A percentile compares a stretch with the other conserved stretches of the same genome.
Conservation (phyloP, 2,888 invertebrate genomes). For the Lottia gigantea region DNA sequence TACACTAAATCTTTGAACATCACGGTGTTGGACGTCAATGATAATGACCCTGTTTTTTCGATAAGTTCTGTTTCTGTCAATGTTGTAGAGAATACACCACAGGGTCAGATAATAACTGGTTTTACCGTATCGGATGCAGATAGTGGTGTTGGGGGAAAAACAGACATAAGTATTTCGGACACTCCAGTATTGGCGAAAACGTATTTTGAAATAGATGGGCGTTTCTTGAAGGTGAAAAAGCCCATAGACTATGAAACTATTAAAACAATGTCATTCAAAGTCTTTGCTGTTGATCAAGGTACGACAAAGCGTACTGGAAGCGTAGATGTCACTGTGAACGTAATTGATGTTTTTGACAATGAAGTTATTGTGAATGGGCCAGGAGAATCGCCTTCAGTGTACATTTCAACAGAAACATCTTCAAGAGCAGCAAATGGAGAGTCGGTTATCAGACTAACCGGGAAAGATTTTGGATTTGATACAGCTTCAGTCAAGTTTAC, state of each 20-base stretch:
- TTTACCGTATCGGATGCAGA: slow-evolving; percentile 87
- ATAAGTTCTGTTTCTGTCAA: slow-evolving; percentile 74
- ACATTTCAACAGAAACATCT: slow-evolving; percentile 1
- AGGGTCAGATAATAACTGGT: slow-evolving; percentile 84
- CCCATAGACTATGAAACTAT: slow-evolving; percentile 41
- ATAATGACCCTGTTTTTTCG: slow-evolving; percentile 77
- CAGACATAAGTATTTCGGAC: slow-evolving; percentile 77
- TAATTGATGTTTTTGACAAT: slow-evolving; percentile 50
- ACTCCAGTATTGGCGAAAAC: slow-evolving; percentile 34
- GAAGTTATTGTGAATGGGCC: slow-evolving; percentile 32
- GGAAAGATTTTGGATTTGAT: not conserved
- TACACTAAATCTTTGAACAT: slow-evolving; percentile 75
- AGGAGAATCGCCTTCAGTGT: not conserved
- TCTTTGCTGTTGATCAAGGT: slow-evolving; percentile 39
- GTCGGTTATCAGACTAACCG: not conserved
- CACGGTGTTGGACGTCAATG: slow-evolving; percentile 89
- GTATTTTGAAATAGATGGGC: slow-evolving; percentile 36
- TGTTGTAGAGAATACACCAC: slow-evolving; percentile 88
- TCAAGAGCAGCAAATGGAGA: not conserved
- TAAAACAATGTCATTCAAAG: slow-evolving; percentile 25
- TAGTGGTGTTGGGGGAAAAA: slow-evolving; percentile 82
- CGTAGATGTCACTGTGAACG: slow-evolving; percentile 33
- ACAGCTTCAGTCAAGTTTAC: not conserved
- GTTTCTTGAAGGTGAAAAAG: slow-evolving; percentile 26
- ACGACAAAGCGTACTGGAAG: slow-evolving; percentile 28